phyloP scores from a whole-genome alignment of 2,888 invertebrate species.

The Uloborus plumipes region DNA sequence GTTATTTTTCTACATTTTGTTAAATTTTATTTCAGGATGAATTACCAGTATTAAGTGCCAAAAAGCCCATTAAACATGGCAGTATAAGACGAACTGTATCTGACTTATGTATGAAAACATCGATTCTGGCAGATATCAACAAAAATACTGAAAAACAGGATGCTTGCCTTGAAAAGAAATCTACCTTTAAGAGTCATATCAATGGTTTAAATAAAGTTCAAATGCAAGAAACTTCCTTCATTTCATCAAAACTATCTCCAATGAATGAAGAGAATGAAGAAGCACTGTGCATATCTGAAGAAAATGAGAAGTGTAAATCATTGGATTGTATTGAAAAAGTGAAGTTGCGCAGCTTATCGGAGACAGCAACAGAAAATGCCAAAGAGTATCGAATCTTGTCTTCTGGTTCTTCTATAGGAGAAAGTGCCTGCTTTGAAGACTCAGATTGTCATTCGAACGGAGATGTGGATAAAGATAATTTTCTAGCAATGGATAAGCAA shows the following conservation, averaged over 20 bases:
- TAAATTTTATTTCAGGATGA: not conserved
- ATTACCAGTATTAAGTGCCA: too few relatives aligned
- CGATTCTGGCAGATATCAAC: not conserved
- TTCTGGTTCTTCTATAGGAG: not conserved
- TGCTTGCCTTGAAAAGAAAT: not conserved
- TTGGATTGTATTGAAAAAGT: not conserved
- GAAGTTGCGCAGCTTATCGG: constrained; percentile 15
- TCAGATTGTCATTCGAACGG: constrained; percentile 12
- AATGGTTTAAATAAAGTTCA: too few relatives aligned
- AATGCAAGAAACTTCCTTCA: too few relatives aligned
- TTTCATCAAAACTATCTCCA: too few relatives aligned
- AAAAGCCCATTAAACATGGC: too few relatives aligned
- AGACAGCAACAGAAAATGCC: not conserved
- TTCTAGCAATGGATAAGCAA: not conserved
- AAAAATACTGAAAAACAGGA: not conserved
- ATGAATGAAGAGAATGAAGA: constrained; percentile 8
- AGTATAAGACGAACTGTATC: constrained; percentile 23
- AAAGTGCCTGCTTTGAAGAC: too few relatives aligned
- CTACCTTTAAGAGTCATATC: too few relatives aligned
- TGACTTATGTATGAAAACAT: constrained; percentile 13
- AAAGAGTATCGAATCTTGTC: constrained; percentile 9
- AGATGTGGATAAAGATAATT: constrained; percentile 13
- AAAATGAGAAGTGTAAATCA: not conserved
- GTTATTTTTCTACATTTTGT: too few relatives aligned
- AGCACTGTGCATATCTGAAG: not conserved